Evolutionary conservation across 2,797 vertebrate species (phyloP).

Genomic region (Enteromius unitaeniatus): DNA sequence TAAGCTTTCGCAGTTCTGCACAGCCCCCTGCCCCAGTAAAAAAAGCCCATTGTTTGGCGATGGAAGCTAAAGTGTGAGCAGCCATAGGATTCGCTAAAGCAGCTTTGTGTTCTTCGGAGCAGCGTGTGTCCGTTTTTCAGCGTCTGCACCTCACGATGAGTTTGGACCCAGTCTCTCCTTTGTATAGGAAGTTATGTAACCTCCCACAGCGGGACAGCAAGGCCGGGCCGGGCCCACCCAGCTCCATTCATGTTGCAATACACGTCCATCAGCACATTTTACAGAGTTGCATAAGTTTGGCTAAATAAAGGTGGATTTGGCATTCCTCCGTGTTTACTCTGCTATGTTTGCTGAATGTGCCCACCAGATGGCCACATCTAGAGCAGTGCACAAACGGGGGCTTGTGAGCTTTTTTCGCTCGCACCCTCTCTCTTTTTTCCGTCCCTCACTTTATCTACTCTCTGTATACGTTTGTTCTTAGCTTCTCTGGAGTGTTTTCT

Average conservation of each 20-base stretch:
- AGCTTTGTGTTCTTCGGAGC: constrained; percentile 21
- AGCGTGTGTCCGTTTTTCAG: constrained; percentile 9
- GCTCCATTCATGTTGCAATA: constrained; percentile 35
- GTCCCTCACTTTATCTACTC: constrained; percentile 5
- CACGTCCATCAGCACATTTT: constrained; percentile 46
- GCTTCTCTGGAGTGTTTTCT: background rate
- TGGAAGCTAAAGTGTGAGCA: constrained; percentile 23
- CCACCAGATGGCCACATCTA: constrained; percentile 56
- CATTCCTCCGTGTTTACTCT: constrained; percentile 37
- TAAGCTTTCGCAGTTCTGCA: constrained; percentile 41
- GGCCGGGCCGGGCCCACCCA: constrained; percentile 8
- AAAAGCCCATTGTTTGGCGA: constrained; percentile 30
- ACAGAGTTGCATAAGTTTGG: constrained; percentile 67
- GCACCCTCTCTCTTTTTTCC: background rate
- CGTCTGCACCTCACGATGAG: constrained; percentile 5
- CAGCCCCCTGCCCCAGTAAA: constrained; percentile 13
- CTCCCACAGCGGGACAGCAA: constrained; percentile 14
- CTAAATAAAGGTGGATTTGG: constrained; percentile 64
- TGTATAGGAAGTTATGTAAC: constrained; percentile 40
- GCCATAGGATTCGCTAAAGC: constrained; percentile 33
- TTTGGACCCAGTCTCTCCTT: constrained; percentile 23
- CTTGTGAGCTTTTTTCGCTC: constrained; percentile 19
- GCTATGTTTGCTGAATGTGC: constrained; percentile 50
- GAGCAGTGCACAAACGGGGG: constrained; percentile 27
- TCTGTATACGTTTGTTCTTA: constrained; percentile 23